Conservation (phyloP, 2,797 vertebrate species). For the Momotus momota region DNA sequence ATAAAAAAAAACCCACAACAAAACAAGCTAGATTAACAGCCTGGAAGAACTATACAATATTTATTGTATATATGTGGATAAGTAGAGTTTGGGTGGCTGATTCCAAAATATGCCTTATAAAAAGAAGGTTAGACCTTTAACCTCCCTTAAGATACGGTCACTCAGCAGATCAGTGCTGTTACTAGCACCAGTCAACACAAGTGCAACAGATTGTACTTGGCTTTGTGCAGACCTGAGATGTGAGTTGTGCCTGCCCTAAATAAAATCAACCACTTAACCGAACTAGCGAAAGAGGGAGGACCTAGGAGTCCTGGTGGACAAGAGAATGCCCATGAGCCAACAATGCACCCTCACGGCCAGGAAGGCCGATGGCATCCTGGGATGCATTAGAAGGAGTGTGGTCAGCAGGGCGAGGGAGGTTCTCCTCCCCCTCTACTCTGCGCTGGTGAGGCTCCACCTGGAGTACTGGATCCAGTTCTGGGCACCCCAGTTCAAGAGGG, state of each 20-base stretch:
- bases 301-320: too few relatives aligned
- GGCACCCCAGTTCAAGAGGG: too few relatives aligned
- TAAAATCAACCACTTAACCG: neutral
- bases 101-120: neutral
- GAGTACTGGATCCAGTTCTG: too few relatives aligned
- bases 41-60: neutral
- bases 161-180: neutral
- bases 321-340: too few relatives aligned
- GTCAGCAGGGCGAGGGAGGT: too few relatives aligned
- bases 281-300: neutral
- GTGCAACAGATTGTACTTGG: too few relatives aligned
- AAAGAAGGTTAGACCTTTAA: neutral
- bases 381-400: too few relatives aligned
- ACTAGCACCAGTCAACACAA: neutral
- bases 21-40: neutral
- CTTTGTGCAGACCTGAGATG: neutral
- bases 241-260: neutral
- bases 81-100: neutral
- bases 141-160: accelerated
- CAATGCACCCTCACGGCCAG: too few relatives aligned
- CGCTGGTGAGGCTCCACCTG: too few relatives aligned
- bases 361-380: too few relatives aligned
- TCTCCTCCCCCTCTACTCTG: too few relatives aligned
- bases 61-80: neutral
- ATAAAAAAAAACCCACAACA: neutral